These are phyloP conservation scores for Colossoma macropomum DNA, from an alignment of 2,113 vertebrate genomes.

Conservation along the genomic window DNA sequence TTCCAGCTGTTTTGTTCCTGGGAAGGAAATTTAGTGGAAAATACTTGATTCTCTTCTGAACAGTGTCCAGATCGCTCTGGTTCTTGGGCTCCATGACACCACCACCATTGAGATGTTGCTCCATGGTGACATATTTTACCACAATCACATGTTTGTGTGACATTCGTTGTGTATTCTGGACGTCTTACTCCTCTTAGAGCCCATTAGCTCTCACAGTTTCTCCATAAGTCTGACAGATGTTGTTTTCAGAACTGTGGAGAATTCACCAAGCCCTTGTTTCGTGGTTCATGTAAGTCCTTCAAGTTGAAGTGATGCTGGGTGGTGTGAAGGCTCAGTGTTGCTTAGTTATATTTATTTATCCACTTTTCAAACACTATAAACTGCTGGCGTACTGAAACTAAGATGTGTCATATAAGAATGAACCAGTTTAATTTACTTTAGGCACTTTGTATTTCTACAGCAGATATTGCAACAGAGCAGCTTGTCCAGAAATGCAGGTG, in stretches of 20 bases:
- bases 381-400: background rate
- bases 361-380: background rate
- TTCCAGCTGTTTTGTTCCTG: slow-evolving; percentile 41
- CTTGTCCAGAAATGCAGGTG: too few species aligned
- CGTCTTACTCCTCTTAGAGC: slow-evolving; percentile 33
- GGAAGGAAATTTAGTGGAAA: slow-evolving; percentile 32
- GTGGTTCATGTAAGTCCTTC: slow-evolving; percentile 43
- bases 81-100: slow-evolving; percentile 24
- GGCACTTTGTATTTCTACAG: too few species aligned
- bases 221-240: slow-evolving; percentile 44
- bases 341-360: background rate
- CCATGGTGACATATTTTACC: slow-evolving; percentile 44
- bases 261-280: slow-evolving; percentile 33
- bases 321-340: slow-evolving; percentile 18
- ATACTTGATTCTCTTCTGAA: slow-evolving; percentile 29
- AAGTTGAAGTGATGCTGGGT: slow-evolving; percentile 34
- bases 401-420: background rate
- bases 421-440: background rate
- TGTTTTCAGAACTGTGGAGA: slow-evolving; percentile 47
- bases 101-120: slow-evolving; percentile 40
- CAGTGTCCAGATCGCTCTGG: slow-evolving; percentile 23
- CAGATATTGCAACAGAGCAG: too few species aligned
- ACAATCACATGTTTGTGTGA: slow-evolving; percentile 40
- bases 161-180: slow-evolving; percentile 47
- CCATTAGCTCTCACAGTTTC: slow-evolving; percentile 43